Conservation (phyloP, 37 sponge, comb jelly and placozoan genomes). For the Aplysina aerophoba region DNA sequence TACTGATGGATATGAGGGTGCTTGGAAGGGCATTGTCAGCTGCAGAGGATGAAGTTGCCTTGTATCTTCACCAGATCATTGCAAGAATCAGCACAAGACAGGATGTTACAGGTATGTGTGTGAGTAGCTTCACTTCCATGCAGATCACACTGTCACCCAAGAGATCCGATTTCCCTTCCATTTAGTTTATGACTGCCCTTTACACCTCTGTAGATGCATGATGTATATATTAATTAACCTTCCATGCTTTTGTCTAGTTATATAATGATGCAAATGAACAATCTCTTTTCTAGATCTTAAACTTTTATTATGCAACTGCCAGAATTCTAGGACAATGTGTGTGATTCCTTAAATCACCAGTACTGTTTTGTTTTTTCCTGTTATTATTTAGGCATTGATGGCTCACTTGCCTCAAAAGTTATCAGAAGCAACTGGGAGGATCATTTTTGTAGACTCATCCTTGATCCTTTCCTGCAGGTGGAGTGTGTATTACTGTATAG, state of each 20-base stretch:
- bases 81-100: conserved; percentile 30
- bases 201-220: no score
- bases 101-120: conserved; percentile 5
- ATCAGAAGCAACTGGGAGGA: conserved; percentile 56
- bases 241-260: no score
- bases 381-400: not conserved
- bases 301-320: no score
- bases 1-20: conserved; percentile 61
- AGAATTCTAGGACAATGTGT: no score
- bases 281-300: no score
- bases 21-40: conserved; percentile 38
- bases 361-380: conserved; percentile 22
- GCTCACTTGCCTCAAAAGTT: conserved; percentile 16
- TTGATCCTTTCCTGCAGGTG: conserved; percentile 55
- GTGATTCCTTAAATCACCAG: no score
- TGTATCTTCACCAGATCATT: conserved; percentile 63
- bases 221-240: no score
- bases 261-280: no score
- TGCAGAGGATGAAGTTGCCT: conserved; percentile 54
- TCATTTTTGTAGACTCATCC: conserved; percentile 36
- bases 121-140: not conserved
- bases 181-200: no score
- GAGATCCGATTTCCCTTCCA: no score
- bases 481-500: not conserved
- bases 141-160: no score